phyloP scores from a whole-genome alignment of 2,113 vertebrate genomes.

The Natator depressus region DNA sequence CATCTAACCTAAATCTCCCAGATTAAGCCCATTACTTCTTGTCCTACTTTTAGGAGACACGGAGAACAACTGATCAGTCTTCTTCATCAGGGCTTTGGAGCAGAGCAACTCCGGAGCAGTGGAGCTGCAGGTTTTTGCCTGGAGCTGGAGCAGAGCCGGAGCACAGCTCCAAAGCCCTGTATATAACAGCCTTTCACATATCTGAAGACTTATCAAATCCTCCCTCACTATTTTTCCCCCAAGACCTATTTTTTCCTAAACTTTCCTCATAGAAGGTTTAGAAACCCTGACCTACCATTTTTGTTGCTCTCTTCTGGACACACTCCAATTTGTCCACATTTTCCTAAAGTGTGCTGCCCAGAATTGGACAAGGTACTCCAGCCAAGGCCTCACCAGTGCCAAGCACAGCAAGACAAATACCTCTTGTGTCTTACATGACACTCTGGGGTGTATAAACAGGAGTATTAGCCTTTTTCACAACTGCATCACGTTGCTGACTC shows the following conservation, averaged over 20 bases:
- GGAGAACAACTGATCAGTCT: background rate
- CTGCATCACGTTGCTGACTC: background rate
- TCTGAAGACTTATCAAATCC: background rate
- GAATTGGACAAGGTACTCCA: background rate
- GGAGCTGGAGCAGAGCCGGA: too few relatives aligned
- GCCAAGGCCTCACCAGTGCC: background rate
- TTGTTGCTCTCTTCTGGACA: background rate
- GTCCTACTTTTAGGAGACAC: background rate
- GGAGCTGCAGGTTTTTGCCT: too few relatives aligned
- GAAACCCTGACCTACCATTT: background rate
- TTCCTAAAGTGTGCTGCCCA: background rate
- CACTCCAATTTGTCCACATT: background rate
- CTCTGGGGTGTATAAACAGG: too few relatives aligned
- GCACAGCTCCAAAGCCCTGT: too few relatives aligned
- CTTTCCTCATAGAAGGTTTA: background rate
- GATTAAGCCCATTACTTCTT: background rate
- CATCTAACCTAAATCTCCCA: background rate
- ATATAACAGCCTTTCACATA: background rate
- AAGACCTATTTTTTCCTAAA: background rate
- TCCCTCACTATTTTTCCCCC: too few relatives aligned
- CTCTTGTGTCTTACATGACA: too few relatives aligned
- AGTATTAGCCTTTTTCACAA: background rate
- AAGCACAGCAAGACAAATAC: background rate
- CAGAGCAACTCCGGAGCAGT: too few relatives aligned
- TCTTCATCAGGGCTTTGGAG: background rate